Conservation (phyloP, 2,888 invertebrate genomes). For the Blastobasis lacticolella region DNA sequence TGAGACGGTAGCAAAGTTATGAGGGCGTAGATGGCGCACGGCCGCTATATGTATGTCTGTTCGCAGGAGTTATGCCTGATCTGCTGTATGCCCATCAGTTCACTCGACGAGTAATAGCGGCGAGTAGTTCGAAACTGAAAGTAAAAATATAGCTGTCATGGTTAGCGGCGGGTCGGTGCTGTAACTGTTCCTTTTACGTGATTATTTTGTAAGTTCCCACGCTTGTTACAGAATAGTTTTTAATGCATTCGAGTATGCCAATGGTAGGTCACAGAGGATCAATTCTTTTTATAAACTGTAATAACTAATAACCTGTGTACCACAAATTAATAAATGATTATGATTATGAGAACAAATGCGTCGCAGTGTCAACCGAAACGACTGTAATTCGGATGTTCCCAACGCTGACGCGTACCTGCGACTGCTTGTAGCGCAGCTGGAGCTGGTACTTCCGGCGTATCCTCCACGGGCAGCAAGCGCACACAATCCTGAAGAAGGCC, state of each 20-base stretch:
- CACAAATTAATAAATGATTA: no score
- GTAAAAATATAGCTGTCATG: constrained; percentile 29
- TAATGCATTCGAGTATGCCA: no score
- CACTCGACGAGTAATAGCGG: constrained; percentile 87
- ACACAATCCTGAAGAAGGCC: constrained; percentile 93
- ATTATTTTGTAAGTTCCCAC: no score
- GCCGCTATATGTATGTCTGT: constrained; percentile 87
- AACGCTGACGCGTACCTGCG: constrained; percentile 75
- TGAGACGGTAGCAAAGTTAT: constrained; percentile 19
- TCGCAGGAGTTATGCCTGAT: constrained; percentile 88
- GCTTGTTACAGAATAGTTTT: no score
- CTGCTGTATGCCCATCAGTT: constrained; percentile 81
- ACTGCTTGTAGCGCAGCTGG: constrained; percentile 88
- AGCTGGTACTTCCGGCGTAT: constrained; percentile 87
- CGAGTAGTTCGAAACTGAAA: constrained; percentile 84
- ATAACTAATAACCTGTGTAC: no score
- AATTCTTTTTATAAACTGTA: no score
- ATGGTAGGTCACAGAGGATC: no score
- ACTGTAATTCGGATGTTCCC: no score
- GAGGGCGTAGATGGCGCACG: constrained; percentile 24
- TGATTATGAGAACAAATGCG: no score
- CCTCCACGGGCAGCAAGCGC: constrained; percentile 90
- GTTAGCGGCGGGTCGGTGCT: no score
- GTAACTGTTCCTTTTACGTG: no score
- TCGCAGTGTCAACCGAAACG: no score